Base-by-base conservation (phyloP, 2,113 vertebrate species). In the Ageneiosus marmoratus region DNA sequence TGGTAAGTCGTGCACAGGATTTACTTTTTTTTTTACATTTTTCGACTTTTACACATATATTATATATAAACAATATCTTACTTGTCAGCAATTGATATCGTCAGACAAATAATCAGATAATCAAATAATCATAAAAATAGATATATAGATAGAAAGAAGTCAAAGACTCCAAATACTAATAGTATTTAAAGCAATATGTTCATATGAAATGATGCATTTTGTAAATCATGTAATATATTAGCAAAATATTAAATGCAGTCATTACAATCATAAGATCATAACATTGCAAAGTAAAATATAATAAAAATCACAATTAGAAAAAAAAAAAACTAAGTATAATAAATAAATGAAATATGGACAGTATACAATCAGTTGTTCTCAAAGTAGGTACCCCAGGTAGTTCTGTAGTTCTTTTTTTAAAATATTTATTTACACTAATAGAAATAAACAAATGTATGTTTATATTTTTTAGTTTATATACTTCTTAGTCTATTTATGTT, bases 1-100 rank as follows among this genome's bases (percentile, higher is more conserved):
- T 65, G 93, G 94, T 95, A 89, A 94, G 94, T 95, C 85, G 16
- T 18, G 11, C 22, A 32, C 29, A 37, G 44, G 29, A 24, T 34
- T 41, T n/a, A n/a, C n/a, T n/a, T 41, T 41, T 41, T 5, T 41
- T 41, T 41, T 70, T 18, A 50, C 2, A 24, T 20, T 70, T 48
- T 32, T 51, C 29, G 34, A 46, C n/a, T 72, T 58, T 13, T 20
- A 46, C n/a, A 18, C 13, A 60, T 41, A 69, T 69, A 20, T 24
- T 7, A 12, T 2, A 24, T 24, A 80, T 37, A 37, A 56, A 56
- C 18, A 69, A 44, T n/a, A 16, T 29, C 13, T 50, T 73, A 29
- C 12, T 29, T 50, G 27, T 51, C 27, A 16, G 24, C 22, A 1
- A 50, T 56, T 55, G 50, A 37, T 51, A 53, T 18, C 50, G 77